Base-by-base conservation (phyloP, 2,113 vertebrate species). In the Oxygymnocypris stewartii region DNA sequence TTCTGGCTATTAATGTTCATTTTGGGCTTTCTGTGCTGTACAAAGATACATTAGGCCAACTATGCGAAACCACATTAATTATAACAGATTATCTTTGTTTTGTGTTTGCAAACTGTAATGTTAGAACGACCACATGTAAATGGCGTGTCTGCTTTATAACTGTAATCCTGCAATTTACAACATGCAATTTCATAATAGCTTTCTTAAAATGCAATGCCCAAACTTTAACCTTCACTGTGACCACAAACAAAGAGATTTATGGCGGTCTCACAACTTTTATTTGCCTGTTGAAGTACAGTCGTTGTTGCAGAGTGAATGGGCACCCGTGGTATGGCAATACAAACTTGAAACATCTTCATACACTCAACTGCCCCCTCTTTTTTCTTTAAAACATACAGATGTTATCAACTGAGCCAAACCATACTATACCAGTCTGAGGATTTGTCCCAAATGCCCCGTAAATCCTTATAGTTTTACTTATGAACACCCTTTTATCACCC, bases 1-100 rank as follows among this genome's bases (percentile, higher is more conserved):
- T 74, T 83, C 81, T 84, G 49, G 35, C 47, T 59, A 49, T 84
- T 84, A 54, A 73, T 84, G 74, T 84, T 49, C 20, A 73, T 74
- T 57, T 47, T 40, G 12, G 49, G 31, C 63, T 13, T 67, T 44
- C 28, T 54, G 18, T 37, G 49, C 31, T 4, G 10, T 35, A 23
- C 31, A 67, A 83, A 81, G 40, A 14, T 71, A 71, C 42, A 82
- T 82, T 82, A 82, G 63, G n/a, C 25, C 63, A 49, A 14, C 81
- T 82, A 63, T 71, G 42, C 51, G 11, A 49, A 69, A 37, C 1
- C 80, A 81, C 47, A 63, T 61, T 25, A 81, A 81, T 25, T 57
- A 44, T 65, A 69, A 18, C 13, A 65, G 40, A 67, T 23, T 47
- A 82, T 67, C 2, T 3, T 67, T 10, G 6, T 4, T 47, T 28